Base-by-base conservation (phyloP, 2,888 invertebrate genomes). In the Geophilus truncorum region DNA sequence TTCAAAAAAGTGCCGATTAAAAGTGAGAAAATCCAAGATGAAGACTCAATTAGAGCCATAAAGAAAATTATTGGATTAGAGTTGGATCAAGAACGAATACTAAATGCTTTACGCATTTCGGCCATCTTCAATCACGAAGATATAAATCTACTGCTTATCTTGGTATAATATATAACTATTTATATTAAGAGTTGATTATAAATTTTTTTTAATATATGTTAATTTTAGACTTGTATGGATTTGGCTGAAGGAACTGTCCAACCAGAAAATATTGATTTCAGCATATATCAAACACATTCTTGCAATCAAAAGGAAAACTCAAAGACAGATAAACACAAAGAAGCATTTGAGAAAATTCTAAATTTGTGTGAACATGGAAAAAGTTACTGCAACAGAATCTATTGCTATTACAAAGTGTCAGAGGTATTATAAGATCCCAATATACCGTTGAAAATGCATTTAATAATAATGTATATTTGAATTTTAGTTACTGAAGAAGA, bases 191-290 rank as follows among this genome's bases (percentile, higher is more conserved):
- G 45, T 79, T 23, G 32, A 36, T 21, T n/a, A n/a, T n/a, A n/a
- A n/a, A n/a, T n/a, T n/a, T n/a, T n/a, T n/a, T n/a, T n/a, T n/a
- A n/a, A n/a, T n/a, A n/a, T n/a, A n/a, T n/a, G n/a, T n/a, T n/a
- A n/a, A n/a, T n/a, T n/a, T n/a, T 25, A 80, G 81, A 62, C 51
- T 3, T 78, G 78, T 18, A 81, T 81, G 81, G 40, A 78, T n/a
- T 77, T 81, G 57, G 81, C 81, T 10, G 81, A 81, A 78, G 77
- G 80, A 32, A 32, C 28, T 10, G n/a, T 77, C n/a, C 15, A 18
- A 23, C 23, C 45, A 0, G 30, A 80, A 23, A 18, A 51, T 9
- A 21, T 80, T 9, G 51, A 80, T 28, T n/a, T n/a, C n/a, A 25
- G 28, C 45, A 5, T 4, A 23, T 62, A n/a, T 18, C 21, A 62